phyloP scores from a whole-genome alignment of 2,888 invertebrate genomes.

The Notodonta dromedarius region DNA sequence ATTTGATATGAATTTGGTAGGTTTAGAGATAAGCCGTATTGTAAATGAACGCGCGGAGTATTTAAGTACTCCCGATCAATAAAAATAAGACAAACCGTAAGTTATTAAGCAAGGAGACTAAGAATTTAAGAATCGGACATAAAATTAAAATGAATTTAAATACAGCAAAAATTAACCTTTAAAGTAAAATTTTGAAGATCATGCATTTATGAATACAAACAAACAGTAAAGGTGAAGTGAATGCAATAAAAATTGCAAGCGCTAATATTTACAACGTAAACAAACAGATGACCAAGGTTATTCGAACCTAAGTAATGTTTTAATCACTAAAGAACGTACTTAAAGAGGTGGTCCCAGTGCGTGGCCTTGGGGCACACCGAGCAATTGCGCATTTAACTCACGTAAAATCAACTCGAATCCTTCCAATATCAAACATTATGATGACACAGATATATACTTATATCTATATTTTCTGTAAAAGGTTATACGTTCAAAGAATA shows the following conservation, averaged over 20 bases:
- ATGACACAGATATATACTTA: slow-evolving; percentile 34
- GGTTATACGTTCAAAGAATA: slow-evolving; percentile 3
- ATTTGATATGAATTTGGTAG: too few relatives aligned
- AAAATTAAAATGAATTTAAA: too few relatives aligned
- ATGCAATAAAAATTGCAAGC: slow-evolving; percentile 14
- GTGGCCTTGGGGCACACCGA: slow-evolving; percentile 66
- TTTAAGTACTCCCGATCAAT: too few relatives aligned
- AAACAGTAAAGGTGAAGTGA: slow-evolving; percentile 18
- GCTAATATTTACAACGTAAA: slow-evolving; percentile 13
- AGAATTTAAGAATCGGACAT: too few relatives aligned
- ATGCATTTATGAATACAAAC: slow-evolving; percentile 11
- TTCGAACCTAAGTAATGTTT: slow-evolving; percentile 1
- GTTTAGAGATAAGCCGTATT: too few relatives aligned
- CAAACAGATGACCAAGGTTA: slow-evolving; percentile 11
- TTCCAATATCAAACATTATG: slow-evolving; percentile 47
- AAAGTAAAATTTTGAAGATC: background rate
- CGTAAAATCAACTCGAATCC: slow-evolving; percentile 56
- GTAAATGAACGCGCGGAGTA: too few relatives aligned
- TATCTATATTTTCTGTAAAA: slow-evolving; percentile 5
- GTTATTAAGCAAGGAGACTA: too few relatives aligned
- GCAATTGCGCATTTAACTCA: slow-evolving; percentile 54
- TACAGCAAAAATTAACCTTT: too few relatives aligned
- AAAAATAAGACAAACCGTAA: too few relatives aligned
- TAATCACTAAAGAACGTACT: slow-evolving; percentile 8
- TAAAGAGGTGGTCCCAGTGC: slow-evolving; percentile 42